phyloP scores from a whole-genome alignment of 2,888 invertebrate genomes.

The Dyspetes luteomarginatus region DNA sequence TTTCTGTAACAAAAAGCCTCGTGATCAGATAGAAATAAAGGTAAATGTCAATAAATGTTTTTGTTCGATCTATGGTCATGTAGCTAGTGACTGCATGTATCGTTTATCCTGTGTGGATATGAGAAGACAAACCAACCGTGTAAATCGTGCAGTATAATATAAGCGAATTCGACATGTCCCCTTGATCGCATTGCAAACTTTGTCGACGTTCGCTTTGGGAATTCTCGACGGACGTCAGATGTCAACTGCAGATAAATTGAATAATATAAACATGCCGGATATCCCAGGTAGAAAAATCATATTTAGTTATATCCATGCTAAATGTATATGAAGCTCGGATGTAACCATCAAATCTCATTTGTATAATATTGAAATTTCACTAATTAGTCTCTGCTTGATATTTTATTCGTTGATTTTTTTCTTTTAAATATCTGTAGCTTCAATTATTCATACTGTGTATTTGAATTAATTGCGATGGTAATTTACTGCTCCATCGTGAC shows the following conservation, averaged over 20 bases:
- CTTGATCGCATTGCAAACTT: slow-evolving; percentile 16
- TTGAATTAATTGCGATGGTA: neutral
- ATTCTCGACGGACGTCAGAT: neutral
- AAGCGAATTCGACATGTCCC: neutral
- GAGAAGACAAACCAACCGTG: slow-evolving; percentile 24
- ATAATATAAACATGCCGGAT: slow-evolving; percentile 15
- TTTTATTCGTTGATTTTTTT: neutral
- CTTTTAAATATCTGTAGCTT: neutral
- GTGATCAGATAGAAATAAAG: no score
- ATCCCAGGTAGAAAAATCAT: no score
- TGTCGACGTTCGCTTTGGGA: neutral
- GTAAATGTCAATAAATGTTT: neutral
- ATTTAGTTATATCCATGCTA: no score
- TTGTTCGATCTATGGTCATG: no score
- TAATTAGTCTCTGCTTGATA: neutral
- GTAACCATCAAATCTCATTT: no score
- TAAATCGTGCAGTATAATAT: neutral
- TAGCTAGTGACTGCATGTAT: no score
- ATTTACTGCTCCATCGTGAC: neutral
- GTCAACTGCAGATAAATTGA: slow-evolving; percentile 29
- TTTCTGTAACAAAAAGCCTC: no score
- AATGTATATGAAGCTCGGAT: no score
- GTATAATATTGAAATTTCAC: neutral
- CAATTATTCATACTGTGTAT: neutral
- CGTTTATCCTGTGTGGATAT: no score